Conservation (phyloP, 1,140 invertebrate species). For the Drosophila paulistorum region DNA sequence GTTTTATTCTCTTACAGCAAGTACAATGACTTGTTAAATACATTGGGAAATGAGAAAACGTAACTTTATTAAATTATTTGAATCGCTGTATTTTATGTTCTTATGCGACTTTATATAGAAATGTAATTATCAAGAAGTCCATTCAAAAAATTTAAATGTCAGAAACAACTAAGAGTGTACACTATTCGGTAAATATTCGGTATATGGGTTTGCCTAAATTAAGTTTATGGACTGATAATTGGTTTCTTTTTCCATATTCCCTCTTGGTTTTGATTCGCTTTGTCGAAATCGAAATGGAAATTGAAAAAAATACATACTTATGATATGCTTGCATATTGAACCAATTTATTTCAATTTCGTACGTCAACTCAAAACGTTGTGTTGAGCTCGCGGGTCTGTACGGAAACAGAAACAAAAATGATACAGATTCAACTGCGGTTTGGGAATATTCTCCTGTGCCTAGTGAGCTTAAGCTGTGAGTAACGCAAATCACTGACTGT, state of each 20-base stretch:
- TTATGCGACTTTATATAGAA: not conserved
- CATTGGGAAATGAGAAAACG: no score
- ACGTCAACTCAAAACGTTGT: conserved; percentile 63
- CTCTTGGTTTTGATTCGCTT: conserved; percentile 67
- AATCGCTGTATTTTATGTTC: no score
- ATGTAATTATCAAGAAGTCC: no score
- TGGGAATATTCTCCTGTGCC: conserved; percentile 9
- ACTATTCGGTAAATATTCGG: not conserved
- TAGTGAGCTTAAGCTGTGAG: conserved; percentile 49
- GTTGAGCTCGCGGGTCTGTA: conserved; percentile 31
- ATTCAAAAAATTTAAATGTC: not conserved
- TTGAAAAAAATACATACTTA: conserved; percentile 65
- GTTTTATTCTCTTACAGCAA: not conserved
- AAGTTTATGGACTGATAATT: conserved; percentile 60
- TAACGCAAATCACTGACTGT: conserved; percentile 9
- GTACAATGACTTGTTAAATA: conserved; percentile 8
- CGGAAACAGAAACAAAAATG: conserved; percentile 13
- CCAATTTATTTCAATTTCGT: conserved; percentile 79
- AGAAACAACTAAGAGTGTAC: not conserved
- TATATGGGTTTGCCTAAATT: conserved; percentile 42
- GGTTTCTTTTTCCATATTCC: conserved; percentile 53
- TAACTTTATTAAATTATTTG: no score
- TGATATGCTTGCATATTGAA: conserved; percentile 55
- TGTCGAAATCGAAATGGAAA: conserved; percentile 68
- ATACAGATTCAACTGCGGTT: conserved; percentile 30